Conservation (phyloP, 2,888 invertebrate genomes). For the Plutella xylostella region DNA sequence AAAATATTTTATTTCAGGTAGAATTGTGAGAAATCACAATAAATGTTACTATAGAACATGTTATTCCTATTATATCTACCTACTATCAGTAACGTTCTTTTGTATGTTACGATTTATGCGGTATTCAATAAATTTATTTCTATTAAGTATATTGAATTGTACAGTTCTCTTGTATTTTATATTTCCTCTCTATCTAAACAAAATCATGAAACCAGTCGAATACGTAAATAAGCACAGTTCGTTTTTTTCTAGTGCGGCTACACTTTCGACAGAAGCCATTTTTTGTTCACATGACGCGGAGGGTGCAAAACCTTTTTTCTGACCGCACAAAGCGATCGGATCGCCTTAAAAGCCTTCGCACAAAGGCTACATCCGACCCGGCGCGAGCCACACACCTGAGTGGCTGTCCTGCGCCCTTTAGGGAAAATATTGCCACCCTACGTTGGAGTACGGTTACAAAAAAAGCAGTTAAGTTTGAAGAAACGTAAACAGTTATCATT, state of each 20-base stretch:
- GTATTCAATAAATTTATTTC: too few relatives aligned
- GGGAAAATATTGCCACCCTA: background rate
- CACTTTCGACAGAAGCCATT: too few relatives aligned
- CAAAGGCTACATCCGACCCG: slow-evolving; percentile 46
- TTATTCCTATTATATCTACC: too few relatives aligned
- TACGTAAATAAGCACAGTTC: slow-evolving; percentile 16
- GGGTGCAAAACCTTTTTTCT: slow-evolving; percentile 21
- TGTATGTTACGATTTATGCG: too few relatives aligned
- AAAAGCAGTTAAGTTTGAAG: background rate
- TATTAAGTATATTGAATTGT: too few relatives aligned
- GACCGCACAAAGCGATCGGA: slow-evolving; percentile 27
- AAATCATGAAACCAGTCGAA: background rate
- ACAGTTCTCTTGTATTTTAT: background rate
- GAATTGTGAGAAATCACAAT: too few relatives aligned
- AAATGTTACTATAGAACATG: too few relatives aligned
- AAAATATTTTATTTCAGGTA: too few relatives aligned
- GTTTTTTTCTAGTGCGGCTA: too few relatives aligned
- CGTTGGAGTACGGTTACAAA: background rate
- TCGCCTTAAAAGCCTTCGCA: slow-evolving; percentile 41
- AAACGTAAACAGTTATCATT: background rate
- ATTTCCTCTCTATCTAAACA: background rate
- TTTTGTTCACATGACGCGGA: background rate
- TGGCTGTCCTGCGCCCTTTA: slow-evolving; percentile 2
- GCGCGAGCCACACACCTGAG: slow-evolving; percentile 26
- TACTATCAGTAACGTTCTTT: too few relatives aligned